A percentile compares a stretch with the other conserved stretches of the same genome.
Conservation (phyloP, 2,113 vertebrate genomes). For the Bos taurus region DNA sequence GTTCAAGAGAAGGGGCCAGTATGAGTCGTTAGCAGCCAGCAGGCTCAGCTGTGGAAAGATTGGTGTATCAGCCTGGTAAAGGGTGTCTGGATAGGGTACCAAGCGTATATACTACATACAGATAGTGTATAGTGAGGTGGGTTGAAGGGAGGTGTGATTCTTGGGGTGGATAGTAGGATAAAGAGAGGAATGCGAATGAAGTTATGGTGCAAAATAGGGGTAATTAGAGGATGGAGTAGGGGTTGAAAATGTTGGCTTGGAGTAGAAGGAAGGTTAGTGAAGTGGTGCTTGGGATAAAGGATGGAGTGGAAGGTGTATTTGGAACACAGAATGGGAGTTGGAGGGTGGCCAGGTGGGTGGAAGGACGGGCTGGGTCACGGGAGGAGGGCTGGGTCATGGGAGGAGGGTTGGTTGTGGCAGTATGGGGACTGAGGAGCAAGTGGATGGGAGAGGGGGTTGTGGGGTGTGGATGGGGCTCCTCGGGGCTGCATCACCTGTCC, state of each 20-base stretch:
- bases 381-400: background rate
- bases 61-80: background rate
- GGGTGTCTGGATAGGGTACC: background rate
- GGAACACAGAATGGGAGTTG: background rate
- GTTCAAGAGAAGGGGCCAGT: background rate
- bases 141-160: background rate
- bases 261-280: background rate
- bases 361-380: background rate
- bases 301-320: too few relatives aligned
- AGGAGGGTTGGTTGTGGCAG: background rate
- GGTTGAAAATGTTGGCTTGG: background rate
- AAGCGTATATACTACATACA: background rate
- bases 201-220: background rate
- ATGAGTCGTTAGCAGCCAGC: background rate
- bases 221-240: background rate
- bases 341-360: background rate
- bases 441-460: background rate
- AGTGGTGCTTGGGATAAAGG: background rate
- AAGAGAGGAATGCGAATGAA: background rate
- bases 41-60: background rate
- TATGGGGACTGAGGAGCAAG: background rate
- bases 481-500: background rate
- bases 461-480: background rate
- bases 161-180: background rate
- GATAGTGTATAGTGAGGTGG: background rate